Conservation (phyloP, 2,113 vertebrate species). For the Elephas maximus region DNA sequence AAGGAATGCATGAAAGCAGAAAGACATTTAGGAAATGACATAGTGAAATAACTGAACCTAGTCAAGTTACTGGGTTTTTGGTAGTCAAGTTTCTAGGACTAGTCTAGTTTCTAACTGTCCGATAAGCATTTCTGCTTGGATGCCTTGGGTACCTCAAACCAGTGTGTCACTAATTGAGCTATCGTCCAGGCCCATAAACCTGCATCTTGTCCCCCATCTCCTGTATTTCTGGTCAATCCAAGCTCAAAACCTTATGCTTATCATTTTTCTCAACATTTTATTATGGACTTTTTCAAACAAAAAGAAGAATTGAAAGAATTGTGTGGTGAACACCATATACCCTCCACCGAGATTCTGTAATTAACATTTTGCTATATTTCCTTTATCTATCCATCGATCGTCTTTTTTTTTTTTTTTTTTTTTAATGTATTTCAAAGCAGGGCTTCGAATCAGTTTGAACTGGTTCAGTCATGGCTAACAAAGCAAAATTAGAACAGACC, state of each 20-base stretch:
- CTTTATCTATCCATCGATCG: neutral
- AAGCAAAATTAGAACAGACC: no score
- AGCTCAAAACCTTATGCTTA: neutral
- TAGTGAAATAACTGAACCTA: neutral
- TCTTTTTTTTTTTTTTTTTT: neutral
- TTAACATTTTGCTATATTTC: neutral
- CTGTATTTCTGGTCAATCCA: neutral
- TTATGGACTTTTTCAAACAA: conserved; percentile 2
- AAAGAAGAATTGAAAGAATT: conserved; percentile 1
- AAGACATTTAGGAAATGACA: neutral
- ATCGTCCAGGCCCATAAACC: neutral
- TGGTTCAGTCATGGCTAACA: no score
- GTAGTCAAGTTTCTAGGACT: neutral
- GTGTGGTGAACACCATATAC: neutral
- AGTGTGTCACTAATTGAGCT: neutral
- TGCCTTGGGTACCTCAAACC: neutral
- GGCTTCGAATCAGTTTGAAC: no score
- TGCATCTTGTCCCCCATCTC: neutral
- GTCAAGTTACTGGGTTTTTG: no score
- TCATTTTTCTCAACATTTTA: neutral
- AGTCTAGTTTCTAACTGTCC: neutral
- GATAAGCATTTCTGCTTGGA: neutral
- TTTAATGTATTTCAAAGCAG: neutral
- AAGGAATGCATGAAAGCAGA: neutral
- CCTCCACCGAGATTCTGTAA: neutral